Evolutionary conservation across 2,113 vertebrate genomes (phyloP).

Genomic region (Psephotus haematonotus): DNA sequence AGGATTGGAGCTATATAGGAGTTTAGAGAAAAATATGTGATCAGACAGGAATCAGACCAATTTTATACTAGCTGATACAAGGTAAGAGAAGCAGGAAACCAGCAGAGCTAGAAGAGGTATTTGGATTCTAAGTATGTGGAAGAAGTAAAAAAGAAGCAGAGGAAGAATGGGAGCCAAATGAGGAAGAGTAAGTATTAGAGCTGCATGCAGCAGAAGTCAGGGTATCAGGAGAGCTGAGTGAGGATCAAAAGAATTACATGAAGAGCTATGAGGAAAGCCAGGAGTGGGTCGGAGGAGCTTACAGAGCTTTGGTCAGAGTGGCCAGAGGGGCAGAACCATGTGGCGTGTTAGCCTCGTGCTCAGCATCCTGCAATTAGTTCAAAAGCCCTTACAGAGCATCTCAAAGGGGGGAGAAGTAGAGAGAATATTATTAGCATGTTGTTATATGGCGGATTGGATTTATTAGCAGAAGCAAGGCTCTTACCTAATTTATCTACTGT

Average conservation of each 20-base stretch:
- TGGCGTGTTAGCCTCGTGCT: background rate
- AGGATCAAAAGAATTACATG: slow-evolving; percentile 23
- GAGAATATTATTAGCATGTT: background rate
- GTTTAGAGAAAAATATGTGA: background rate
- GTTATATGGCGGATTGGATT: background rate
- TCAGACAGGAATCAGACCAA: background rate
- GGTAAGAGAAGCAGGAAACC: slow-evolving; percentile 11
- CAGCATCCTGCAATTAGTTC: background rate
- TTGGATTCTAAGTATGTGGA: background rate
- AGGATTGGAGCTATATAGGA: background rate
- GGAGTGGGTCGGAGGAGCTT: slow-evolving; percentile 20
- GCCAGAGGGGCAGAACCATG: background rate
- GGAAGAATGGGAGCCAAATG: background rate
- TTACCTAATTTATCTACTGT: background rate
- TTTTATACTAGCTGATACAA: slow-evolving; percentile 5
- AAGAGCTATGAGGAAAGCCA: background rate
- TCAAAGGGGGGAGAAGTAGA: background rate
- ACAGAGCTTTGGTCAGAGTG: background rate
- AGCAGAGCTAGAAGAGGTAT: background rate
- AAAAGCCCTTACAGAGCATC: background rate
- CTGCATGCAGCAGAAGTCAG: background rate
- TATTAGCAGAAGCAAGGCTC: background rate
- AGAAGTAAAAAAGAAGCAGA: background rate
- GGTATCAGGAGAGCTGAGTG: slow-evolving; percentile 18
- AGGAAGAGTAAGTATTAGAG: background rate